A percentile compares a stretch with the other conserved stretches of the same genome.
These are phyloP conservation scores for Gallinago nigripennis DNA, from an alignment of 2,797 vertebrate genomes.

Conservation along the genomic window DNA sequence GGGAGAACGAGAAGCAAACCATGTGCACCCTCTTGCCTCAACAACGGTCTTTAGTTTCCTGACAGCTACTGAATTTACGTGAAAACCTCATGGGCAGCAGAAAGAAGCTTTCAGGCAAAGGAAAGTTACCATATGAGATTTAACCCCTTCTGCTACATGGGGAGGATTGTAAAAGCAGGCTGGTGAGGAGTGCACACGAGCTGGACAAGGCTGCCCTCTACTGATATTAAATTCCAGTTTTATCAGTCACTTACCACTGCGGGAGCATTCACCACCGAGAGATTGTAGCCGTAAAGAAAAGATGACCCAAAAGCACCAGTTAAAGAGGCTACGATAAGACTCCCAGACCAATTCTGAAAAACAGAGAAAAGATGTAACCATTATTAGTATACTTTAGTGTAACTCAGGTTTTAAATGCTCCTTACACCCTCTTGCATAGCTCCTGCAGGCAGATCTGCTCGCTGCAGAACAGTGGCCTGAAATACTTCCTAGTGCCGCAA, in stretches of 20 bases:
- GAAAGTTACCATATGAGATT: rapidly evolving
- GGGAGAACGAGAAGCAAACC: not conserved
- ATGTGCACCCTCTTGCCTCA: rapidly evolving
- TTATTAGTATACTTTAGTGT: not conserved
- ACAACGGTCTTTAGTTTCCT: not conserved
- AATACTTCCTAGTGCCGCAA: not conserved
- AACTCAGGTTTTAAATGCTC: not conserved
- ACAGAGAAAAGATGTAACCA: not conserved
- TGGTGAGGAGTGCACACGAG: not conserved
- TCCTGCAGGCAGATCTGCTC: not conserved
- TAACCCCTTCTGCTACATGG: not conserved
- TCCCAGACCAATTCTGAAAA: conserved; percentile 79
- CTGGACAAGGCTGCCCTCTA: conserved; percentile 38
- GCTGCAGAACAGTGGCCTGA: not conserved
- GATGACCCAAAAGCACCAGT: conserved; percentile 91
- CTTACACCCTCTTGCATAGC: rapidly evolving
- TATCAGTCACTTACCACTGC: conserved; percentile 81
- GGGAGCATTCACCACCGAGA: conserved; percentile 94
- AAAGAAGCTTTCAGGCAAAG: not conserved
- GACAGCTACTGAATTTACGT: not conserved
- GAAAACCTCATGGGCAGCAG: not conserved
- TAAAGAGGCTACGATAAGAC: conserved; percentile 84
- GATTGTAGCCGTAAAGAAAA: conserved; percentile 94
- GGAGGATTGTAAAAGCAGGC: not conserved
- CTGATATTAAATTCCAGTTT: not conserved